Conservation (phyloP, 2,797 vertebrate genomes). For the Poecilia gillii region DNA sequence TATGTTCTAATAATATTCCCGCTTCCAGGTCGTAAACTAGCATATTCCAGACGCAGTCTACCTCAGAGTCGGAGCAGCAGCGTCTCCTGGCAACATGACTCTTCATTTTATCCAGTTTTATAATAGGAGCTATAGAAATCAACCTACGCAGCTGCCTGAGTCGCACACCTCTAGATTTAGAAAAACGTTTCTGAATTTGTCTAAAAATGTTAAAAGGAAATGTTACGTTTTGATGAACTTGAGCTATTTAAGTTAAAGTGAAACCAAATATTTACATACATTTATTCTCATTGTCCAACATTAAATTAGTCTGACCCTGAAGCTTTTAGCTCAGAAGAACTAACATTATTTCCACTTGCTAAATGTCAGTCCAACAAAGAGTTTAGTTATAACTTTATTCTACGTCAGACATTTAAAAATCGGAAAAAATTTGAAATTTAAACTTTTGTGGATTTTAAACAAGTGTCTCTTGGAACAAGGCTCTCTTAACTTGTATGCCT, state of each 20-base stretch:
- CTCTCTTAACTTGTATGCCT: neutral
- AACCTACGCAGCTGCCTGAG: neutral
- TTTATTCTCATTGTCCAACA: neutral
- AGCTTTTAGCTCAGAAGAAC: neutral
- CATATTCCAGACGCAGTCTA: conserved; percentile 41
- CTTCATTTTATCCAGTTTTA: neutral
- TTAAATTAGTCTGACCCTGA: neutral
- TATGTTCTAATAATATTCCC: conserved; percentile 53
- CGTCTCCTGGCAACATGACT: conserved; percentile 8
- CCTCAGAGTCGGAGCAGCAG: conserved; percentile 18
- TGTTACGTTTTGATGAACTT: neutral
- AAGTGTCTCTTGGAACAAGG: no score
- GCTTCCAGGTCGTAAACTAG: conserved; percentile 39
- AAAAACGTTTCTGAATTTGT: neutral
- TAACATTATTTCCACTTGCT: neutral
- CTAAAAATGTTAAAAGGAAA: neutral
- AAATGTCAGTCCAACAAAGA: neutral
- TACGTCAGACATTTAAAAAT: neutral
- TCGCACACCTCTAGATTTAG: neutral
- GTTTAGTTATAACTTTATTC: neutral
- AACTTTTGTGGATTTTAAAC: no score
- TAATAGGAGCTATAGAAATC: neutral
- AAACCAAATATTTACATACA: neutral
- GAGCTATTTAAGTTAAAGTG: neutral
- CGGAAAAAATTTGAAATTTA: no score